Percentiles rank a stretch among this genome's conserved stretches.
phyloP scores from a whole-genome alignment of 2,113 vertebrate genomes.

The Hassar affinis region DNA sequence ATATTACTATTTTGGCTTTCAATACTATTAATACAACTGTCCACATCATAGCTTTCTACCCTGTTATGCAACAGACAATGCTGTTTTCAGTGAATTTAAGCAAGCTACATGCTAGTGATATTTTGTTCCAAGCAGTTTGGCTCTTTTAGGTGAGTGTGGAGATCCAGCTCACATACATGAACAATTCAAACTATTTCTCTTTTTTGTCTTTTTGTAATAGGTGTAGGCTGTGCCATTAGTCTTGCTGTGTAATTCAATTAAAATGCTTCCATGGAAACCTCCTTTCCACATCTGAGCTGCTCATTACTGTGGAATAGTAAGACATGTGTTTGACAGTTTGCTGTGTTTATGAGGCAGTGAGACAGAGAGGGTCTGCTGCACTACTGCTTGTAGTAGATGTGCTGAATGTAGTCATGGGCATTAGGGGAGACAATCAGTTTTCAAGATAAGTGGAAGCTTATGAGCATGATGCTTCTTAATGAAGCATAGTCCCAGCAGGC shows the following conservation, averaged over 20 bases:
- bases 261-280: constrained; percentile 2
- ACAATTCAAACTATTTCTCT: not conserved
- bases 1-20: not conserved
- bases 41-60: not conserved
- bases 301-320: not conserved
- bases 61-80: not conserved
- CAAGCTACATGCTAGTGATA: not conserved
- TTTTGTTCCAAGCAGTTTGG: not conserved
- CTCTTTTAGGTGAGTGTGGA: not conserved
- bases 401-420: not conserved
- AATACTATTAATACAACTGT: not conserved
- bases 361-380: not conserved
- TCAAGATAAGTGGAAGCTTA: not conserved
- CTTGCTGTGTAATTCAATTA: not conserved
- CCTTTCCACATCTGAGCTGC: not conserved
- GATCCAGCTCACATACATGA: not conserved
- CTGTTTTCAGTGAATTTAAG: not conserved
- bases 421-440: not conserved
- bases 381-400: not conserved
- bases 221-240: not conserved
- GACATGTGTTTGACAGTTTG: not conserved
- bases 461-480: not conserved
- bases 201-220: not conserved
- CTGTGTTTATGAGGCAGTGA: not conserved
- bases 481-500: not conserved